Evolutionary conservation across 2,888 invertebrate species (phyloP).

Genomic region (Tenthredo scrophulariae): DNA sequence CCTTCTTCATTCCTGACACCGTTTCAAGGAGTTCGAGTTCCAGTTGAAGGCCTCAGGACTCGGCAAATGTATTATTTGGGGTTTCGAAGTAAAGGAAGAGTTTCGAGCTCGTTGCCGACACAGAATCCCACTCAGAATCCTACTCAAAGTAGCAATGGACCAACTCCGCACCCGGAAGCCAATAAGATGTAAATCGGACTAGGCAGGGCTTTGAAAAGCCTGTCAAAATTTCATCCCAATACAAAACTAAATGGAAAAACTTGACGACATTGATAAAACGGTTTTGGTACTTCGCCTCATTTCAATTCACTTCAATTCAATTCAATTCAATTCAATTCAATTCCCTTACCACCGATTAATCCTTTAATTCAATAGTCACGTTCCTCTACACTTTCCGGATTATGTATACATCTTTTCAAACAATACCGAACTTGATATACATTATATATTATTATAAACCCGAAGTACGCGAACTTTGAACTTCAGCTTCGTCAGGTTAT

Average conservation of each 20-base stretch:
- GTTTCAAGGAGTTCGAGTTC: conserved; percentile 9
- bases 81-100: not conserved
- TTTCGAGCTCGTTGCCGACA: conserved; percentile 19
- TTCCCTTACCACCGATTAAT: not conserved
- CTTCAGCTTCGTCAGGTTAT: not conserved
- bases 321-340: not conserved
- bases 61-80: conserved; percentile 22
- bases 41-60: not conserved
- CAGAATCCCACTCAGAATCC: conserved; percentile 22
- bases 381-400: not conserved
- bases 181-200: conserved; percentile 20
- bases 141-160: not conserved
- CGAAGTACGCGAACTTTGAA: conserved; percentile 9
- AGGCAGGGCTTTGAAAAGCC: not conserved
- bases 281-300: not conserved
- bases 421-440: not conserved
- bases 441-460: not conserved
- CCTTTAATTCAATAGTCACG: not conserved
- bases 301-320: not conserved
- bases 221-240: not conserved
- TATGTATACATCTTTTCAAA: not conserved
- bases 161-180: conserved; percentile 14
- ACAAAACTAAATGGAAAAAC: not conserved
- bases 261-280: not conserved
- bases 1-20: conserved; percentile 11